Evolutionary conservation across 2,888 invertebrate species (phyloP), one percentile per base, ranked within the genome.

Genomic region (Mythimna loreyi): DNA sequence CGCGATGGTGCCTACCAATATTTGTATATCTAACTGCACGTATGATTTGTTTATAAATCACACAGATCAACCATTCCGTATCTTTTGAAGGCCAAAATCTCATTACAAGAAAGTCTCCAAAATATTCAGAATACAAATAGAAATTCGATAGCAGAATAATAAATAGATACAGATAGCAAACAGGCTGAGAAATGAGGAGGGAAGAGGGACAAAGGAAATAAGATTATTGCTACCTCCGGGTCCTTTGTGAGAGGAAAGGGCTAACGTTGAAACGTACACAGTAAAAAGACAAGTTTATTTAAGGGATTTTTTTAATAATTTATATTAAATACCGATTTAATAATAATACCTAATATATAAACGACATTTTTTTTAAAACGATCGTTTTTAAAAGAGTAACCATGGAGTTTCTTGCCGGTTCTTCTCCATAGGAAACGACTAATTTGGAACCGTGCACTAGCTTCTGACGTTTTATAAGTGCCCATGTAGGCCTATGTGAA

Each of bases 191-290:
- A 40, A 40, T 33, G 30, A 49, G 53, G 57, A 75, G 74, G 59
- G 67, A 72, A 81, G 74, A 66, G 81, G 81, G 30, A 71, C 80
- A 76, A 65, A 83, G 89, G 86, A 91, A 92, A 92, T 86, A 81
- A 88, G 86, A 87, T 91, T 90, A 90, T 89, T 74, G 74, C 73
- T 78, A 72, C 75, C 80, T 71, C 75, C 67, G 61, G 53, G 40
- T 49, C 86, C 80, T 69, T 78, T 77, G 73, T 80, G 75, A 76
- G 74, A 81, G 80, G 76, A 78, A 83, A 80, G 70, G 76, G 74
- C 80, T 85, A 80, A 49, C 56, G 21, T 59, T 61, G 47, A 62
- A 33, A 57, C 53, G 50, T 28, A 56, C 47, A 50, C 53, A 57
- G n/a, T 55, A 75, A 53, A 64, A 43, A 43, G 49, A 50, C 49